Conservation (phyloP, 2,113 vertebrate species). For the Chitala chitala region DNA sequence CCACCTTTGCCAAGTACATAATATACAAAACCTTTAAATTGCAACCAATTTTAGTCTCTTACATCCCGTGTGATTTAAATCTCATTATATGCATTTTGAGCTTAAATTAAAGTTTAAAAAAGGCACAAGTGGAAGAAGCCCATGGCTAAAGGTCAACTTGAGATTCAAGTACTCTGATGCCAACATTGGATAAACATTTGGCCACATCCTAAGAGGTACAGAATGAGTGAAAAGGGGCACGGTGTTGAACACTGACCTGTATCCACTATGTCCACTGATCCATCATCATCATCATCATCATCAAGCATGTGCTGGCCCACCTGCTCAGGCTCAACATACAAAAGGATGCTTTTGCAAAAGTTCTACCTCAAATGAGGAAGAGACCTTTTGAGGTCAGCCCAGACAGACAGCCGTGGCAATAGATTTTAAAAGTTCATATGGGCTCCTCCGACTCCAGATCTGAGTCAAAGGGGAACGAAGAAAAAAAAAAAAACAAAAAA, state of each 20-base stretch:
- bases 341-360: too few relatives aligned
- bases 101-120: constrained; percentile 19
- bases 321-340: too few relatives aligned
- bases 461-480: too few relatives aligned
- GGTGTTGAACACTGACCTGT: background rate
- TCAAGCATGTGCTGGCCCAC: too few relatives aligned
- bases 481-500: too few relatives aligned
- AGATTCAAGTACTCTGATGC: constrained; percentile 68
- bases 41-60: constrained; percentile 4
- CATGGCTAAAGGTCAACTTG: constrained; percentile 1
- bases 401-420: background rate
- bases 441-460: too few relatives aligned
- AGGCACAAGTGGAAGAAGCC: constrained; percentile 9
- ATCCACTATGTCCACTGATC: background rate
- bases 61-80: constrained; percentile 12
- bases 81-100: constrained; percentile 3
- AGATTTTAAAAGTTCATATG: background rate
- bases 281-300: too few relatives aligned
- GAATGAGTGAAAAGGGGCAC: background rate
- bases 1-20: constrained; percentile 14
- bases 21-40: constrained; percentile 17
- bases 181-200: constrained; percentile 54
- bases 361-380: background rate
- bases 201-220: background rate
- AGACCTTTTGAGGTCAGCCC: background rate